phyloP scores from a whole-genome alignment of 2,113 vertebrate species.

The Toxostoma redivivum region DNA sequence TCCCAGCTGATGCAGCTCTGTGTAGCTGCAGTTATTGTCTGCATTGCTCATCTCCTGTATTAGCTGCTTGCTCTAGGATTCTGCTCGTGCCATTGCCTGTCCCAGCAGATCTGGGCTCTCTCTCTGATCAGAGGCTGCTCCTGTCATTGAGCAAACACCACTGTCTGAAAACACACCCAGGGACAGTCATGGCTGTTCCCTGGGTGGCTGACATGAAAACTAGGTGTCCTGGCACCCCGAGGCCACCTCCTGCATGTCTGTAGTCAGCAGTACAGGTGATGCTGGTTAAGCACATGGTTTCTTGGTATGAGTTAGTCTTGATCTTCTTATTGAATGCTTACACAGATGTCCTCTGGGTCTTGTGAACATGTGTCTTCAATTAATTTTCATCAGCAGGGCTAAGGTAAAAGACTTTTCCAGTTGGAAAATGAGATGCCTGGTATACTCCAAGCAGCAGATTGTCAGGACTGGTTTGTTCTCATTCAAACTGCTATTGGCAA shows the following conservation, averaged over 20 bases:
- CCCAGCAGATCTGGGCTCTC: background rate
- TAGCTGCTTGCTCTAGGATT: background rate
- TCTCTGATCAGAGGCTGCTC: background rate
- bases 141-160: background rate
- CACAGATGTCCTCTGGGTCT: slow-evolving; percentile 21
- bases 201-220: background rate
- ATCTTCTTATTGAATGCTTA: slow-evolving; percentile 36
- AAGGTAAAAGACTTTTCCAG: slow-evolving; percentile 3
- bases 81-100: background rate
- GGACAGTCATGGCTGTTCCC: background rate
- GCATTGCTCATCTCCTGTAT: background rate
- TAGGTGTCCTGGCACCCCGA: background rate
- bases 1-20: background rate
- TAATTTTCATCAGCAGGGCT: slow-evolving; percentile 11
- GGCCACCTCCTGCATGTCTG: background rate
- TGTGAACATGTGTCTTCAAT: slow-evolving; percentile 27
- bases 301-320: slow-evolving; percentile 31
- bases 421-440: slow-evolving; percentile 22
- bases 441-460: background rate
- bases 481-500: background rate
- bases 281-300: slow-evolving; percentile 2
- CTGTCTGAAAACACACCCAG: background rate
- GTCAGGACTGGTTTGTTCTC: background rate
- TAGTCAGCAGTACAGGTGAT: background rate
- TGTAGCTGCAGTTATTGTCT: background rate